Base-by-base conservation (phyloP, 2,113 vertebrate genomes). In the Pseudorhombus dupliciocellatus region DNA sequence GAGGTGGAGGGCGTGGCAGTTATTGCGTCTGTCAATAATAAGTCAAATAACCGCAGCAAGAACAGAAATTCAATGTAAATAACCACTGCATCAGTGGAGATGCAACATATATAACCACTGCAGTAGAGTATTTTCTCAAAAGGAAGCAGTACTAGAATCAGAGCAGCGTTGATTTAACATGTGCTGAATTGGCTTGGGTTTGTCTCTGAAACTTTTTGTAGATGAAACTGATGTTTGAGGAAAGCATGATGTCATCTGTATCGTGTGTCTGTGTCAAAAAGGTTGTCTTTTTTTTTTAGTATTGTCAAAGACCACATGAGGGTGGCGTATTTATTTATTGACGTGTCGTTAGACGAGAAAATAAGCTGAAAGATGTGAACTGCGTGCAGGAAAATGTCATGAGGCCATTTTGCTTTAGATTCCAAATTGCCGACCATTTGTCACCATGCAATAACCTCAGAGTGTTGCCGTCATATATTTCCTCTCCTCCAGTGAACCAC, bases 251-350 rank as follows among this genome's bases (percentile, higher is more conserved):
- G 37, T 75, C 11, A 53, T 30, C 76, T 75, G 71, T 76, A 66
- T n/a, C 62, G 46, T 75, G 25, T 34, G n/a, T 75, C 40, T 37
- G 34, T 77, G 48, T 71, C 63, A 80, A 62, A 81, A 75, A 79
- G 77, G 56, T 59, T 71, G 51, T 71, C 69, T 81, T 22, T 75
- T 81, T 22, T 75, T 76, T 55, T 56, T 59, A 71, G 71, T 55
- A 44, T 71, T 56, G 75, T 75, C 44, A 61, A 34, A 73, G 70
- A 44, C 60, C 66, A 69, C 57, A 54, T 75, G 66, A 71, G 88
- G 73, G 61, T 62, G 75, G 83, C 88, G 66, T 92, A 89, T 92
- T 93, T 93, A 93, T 93, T 91, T 80, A 79, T 69, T 85, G 58
- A 71, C 77, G 51, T 80, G 24, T 52, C 8, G 24, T 12, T 46